These are phyloP conservation scores for western clawed frog (Xenopus tropicalis) DNA, from an alignment of 2,113 vertebrate genomes.

Conservation along the genomic window UCB_Xtro_10.0 CM004445.2:30099501-30100000, in stretches of 20 bases:
- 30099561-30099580: too few species aligned
- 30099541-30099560: too few species aligned
- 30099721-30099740: slow-evolving; percentile 7
- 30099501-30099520: too few species aligned
- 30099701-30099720: too few species aligned
- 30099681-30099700: too few species aligned
- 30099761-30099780: slow-evolving; percentile 26
- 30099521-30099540: too few species aligned
- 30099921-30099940: slow-evolving; percentile 34
- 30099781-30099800: slow-evolving; percentile 21
- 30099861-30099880: slow-evolving; percentile 44
- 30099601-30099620: too few species aligned
- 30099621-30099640: too few species aligned
- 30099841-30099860: slow-evolving; percentile 40
- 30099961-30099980: slow-evolving; percentile 15
- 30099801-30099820: slow-evolving; percentile 44
- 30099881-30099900: slow-evolving; percentile 40
- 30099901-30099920: slow-evolving; percentile 42
- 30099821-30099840: slow-evolving; percentile 35
- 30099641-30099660: too few species aligned
- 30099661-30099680: too few species aligned
- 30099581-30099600: too few species aligned
- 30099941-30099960: slow-evolving; percentile 15
- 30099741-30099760: slow-evolving; percentile 15
- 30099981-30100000: slow-evolving; percentile 15